phyloP scores from a whole-genome alignment of 2,113 vertebrate species.

The Gymnarchus niloticus region DNA sequence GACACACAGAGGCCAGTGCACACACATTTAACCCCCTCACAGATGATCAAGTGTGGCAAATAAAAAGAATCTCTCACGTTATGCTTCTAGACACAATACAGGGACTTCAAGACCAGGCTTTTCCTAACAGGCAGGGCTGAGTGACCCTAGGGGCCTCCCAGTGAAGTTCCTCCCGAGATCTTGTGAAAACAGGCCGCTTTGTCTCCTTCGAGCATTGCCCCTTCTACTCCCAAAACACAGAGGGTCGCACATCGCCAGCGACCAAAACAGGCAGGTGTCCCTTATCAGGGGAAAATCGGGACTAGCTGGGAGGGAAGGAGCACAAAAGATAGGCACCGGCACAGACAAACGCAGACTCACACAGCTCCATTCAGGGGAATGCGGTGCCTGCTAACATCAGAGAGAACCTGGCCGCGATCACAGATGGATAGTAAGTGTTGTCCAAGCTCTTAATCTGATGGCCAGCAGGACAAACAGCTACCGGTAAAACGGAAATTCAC shows the following conservation, averaged over 20 bases:
- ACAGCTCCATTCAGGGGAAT: slow-evolving; percentile 22
- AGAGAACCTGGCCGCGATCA: slow-evolving; percentile 17
- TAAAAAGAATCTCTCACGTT: slow-evolving; percentile 7
- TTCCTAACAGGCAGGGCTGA: slow-evolving; percentile 25
- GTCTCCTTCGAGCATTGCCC: slow-evolving; percentile 45
- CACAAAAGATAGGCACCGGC: slow-evolving; percentile 23
- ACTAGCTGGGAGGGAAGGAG: slow-evolving; percentile 12
- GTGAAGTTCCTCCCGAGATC: not conserved
- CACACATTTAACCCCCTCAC: not conserved
- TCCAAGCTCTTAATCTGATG: not conserved
- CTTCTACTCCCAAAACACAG: slow-evolving; percentile 47
- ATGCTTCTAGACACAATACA: slow-evolving; percentile 50
- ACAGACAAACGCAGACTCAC: slow-evolving; percentile 27
- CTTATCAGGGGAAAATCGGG: slow-evolving; percentile 45
- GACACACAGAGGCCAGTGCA: not conserved
- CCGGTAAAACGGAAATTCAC: not conserved
- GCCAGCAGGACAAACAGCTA: not conserved
- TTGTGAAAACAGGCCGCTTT: slow-evolving; percentile 40
- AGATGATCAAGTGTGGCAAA: not conserved
- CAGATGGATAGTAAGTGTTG: not conserved
- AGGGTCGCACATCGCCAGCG: slow-evolving; percentile 17
- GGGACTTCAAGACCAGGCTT: slow-evolving; percentile 29
- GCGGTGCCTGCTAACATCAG: slow-evolving; percentile 31
- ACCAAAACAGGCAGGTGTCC: slow-evolving; percentile 55
- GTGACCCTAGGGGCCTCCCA: slow-evolving; percentile 38